A percentile compares a stretch with the other conserved stretches of the same genome.
Conservation (phyloP, 2,113 vertebrate species). For the Polypterus bichir region DNA sequence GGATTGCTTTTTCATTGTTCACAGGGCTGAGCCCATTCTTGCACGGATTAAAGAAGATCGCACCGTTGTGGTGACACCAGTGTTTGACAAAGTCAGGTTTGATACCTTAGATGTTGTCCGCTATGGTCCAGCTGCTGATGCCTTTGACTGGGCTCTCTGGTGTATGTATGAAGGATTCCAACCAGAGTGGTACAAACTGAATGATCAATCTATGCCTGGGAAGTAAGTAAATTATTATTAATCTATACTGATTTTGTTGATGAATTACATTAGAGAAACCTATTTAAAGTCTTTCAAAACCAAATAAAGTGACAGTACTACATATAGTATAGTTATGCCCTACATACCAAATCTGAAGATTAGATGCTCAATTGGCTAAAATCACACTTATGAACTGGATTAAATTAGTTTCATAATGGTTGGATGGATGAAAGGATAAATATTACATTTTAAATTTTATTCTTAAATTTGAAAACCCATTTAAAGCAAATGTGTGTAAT, state of each 20-base stretch:
- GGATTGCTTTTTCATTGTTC: neutral
- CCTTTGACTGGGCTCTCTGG: slow-evolving; percentile 49
- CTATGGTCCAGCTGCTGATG: slow-evolving; percentile 16
- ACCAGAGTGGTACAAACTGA: slow-evolving; percentile 40
- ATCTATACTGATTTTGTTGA: neutral
- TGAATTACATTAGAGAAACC: too few relatives aligned
- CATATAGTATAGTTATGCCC: too few relatives aligned
- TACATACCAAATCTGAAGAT: too few relatives aligned
- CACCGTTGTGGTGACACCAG: slow-evolving; percentile 42
- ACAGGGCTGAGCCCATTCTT: slow-evolving; percentile 50
- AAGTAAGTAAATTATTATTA: slow-evolving; percentile 35
- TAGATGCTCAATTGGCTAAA: too few relatives aligned
- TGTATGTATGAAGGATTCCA: slow-evolving; percentile 44
- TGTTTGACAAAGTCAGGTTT: slow-evolving; percentile 43
- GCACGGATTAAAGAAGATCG: slow-evolving; percentile 44
- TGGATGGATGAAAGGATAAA: too few relatives aligned
- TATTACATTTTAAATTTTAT: too few relatives aligned
- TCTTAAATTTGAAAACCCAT: too few relatives aligned
- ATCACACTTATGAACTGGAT: too few relatives aligned
- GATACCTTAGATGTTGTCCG: slow-evolving; percentile 28
- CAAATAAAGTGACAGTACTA: too few relatives aligned
- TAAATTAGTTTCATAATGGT: too few relatives aligned
- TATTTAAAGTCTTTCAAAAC: too few relatives aligned
- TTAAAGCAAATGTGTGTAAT: too few relatives aligned
- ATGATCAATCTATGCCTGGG: slow-evolving; percentile 36